Evolutionary conservation across 1,140 invertebrate species (phyloP).

Genomic region (Triops cancriformis): DNA sequence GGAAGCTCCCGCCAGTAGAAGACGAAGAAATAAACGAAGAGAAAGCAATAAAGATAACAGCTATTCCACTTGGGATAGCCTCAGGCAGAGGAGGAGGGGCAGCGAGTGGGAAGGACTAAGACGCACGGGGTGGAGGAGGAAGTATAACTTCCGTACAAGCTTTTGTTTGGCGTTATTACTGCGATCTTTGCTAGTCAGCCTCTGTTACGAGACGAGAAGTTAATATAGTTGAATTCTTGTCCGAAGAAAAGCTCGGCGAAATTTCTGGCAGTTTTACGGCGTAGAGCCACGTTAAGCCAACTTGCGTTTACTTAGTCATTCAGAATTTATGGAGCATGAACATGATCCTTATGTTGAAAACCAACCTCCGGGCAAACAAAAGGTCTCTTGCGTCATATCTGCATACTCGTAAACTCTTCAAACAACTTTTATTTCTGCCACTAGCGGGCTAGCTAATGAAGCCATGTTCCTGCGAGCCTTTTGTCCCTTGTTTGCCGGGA

Average conservation of each 20-base stretch:
- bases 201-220: background rate
- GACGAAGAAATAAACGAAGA: background rate
- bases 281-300: background rate
- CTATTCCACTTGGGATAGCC: background rate
- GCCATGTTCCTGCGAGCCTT: no score
- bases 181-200: background rate
- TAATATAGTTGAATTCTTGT: background rate
- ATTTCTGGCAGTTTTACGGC: conserved; percentile 5
- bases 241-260: background rate
- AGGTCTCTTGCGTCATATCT: background rate
- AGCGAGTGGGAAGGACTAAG: background rate
- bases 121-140: background rate
- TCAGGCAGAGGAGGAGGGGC: background rate
- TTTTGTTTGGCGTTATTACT: background rate
- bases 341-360: background rate
- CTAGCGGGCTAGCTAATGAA: background rate
- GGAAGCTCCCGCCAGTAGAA: background rate
- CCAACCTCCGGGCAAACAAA: background rate
- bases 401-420: background rate
- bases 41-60: conserved; percentile 7
- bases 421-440: background rate
- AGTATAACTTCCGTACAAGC: background rate
- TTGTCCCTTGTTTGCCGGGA: no score
- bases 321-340: conserved; percentile 1
- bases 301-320: conserved; percentile 7